Base-by-base conservation (phyloP, 1,140 invertebrate species). In the Danaus plexippus region DNA sequence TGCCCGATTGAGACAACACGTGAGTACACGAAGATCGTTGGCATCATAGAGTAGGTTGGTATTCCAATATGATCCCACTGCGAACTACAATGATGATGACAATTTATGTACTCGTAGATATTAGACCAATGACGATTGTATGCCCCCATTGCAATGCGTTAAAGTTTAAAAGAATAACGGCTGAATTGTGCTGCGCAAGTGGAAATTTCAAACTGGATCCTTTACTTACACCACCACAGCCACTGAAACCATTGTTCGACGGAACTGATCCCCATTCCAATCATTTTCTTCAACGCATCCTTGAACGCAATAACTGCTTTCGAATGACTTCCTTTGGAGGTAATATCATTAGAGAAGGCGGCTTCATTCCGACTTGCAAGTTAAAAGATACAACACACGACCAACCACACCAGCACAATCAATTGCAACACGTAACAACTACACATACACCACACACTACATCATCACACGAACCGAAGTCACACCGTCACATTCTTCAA, bases 291-390 rank as follows among this genome's bases (percentile, higher is more conserved):
- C 46, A 67, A 50, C 67, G 72, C 57, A 83, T 83, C 51, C 64
- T 80, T 49, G 63, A 62, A 58, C 85, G 76, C 68, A 88, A 87
- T 70, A 74, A 62, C 56, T 71, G 67, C 52, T 76, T 87, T 58
- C 68, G 76, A 61, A 82, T 86, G 70, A 82, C 74, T 58, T 88
- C 79, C 47, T 79, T 87, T 63, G 83, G 78, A 52, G 70, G 59
- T 61, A 67, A 67, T 59, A 67, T 67, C 61, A 67, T 63, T 67
- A 57, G 58, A 61, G 64, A 67, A 60, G 15, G 15, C 15, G 61
- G 61, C 58, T 67, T 63, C 52, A 64, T 64, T 61, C 59, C 56
- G 57, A 67, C 61, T 61, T 63, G 60, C 57, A 66, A 66, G 64
- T 45, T 60, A 66, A 62, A 62, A 62, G 56, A 66, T 62, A 65